A percentile compares a stretch with the other conserved stretches of the same genome.
phyloP scores from a whole-genome alignment of 2,113 vertebrate species.

The Solea solea region DNA sequence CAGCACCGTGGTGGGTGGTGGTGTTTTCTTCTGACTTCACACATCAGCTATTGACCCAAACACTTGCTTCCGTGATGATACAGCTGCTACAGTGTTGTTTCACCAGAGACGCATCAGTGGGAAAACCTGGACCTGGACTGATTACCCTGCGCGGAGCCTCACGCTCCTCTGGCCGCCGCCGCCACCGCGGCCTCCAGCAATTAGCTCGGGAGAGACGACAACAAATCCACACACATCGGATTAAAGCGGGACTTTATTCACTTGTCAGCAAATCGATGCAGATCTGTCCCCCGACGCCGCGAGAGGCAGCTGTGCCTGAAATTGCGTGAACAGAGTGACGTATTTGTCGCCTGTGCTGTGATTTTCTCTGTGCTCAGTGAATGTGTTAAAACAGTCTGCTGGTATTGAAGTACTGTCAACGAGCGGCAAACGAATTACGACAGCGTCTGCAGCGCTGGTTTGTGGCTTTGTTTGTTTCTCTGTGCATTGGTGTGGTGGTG shows the following conservation, averaged over 20 bases:
- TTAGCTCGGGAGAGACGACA: conserved; percentile 50
- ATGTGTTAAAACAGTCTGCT: conserved; percentile 6
- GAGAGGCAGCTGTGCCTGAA: conserved; percentile 20
- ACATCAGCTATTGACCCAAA: conserved; percentile 40
- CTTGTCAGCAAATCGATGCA: conserved; percentile 76
- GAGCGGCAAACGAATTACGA: conserved; percentile 34
- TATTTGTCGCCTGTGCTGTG: conserved; percentile 18
- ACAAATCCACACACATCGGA: conserved; percentile 46
- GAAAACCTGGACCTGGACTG: conserved; percentile 6
- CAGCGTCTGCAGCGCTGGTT: conserved; percentile 6
- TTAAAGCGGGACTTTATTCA: conserved; percentile 51
- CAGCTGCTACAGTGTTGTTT: conserved; percentile 24
- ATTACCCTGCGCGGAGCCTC: conserved; percentile 19
- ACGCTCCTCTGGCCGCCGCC: conserved; percentile 11
- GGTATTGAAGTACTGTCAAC: conserved; percentile 41
- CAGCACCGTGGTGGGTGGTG: conserved; percentile 34
- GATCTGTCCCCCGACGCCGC: conserved; percentile 31
- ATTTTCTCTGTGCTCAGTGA: conserved; percentile 9
- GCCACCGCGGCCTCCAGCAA: conserved; percentile 37
- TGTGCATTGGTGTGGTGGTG: background rate
- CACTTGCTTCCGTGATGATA: conserved; percentile 29
- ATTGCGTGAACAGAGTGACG: conserved; percentile 27
- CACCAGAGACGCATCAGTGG: conserved; percentile 18
- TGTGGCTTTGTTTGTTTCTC: conserved; percentile 12
- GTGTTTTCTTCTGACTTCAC: conserved; percentile 42